A percentile compares a stretch with the other conserved stretches of the same genome.
Evolutionary conservation across 2,797 vertebrate species (phyloP).

Genomic region (Onychomys arenicola): DNA sequence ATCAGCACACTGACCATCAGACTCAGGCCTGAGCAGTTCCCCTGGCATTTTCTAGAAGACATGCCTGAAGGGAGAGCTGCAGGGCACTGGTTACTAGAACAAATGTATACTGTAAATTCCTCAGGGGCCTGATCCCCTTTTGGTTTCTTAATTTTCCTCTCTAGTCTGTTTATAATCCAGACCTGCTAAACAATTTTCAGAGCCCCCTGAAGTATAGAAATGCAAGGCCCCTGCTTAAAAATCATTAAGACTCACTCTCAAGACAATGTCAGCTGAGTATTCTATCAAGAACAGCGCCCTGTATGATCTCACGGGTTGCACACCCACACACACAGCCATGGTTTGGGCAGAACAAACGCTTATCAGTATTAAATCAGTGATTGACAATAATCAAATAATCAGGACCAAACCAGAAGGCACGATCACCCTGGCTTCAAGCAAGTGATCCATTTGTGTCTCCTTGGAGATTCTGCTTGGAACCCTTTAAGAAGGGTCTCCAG

Average conservation of each 20-base stretch:
- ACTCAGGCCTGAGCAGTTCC: neutral
- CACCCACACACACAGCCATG: neutral
- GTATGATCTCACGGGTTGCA: rapidly evolving
- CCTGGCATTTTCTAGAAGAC: neutral
- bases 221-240: neutral
- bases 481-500: neutral
- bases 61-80: neutral
- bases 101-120: neutral
- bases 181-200: neutral
- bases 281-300: neutral
- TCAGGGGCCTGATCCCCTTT: neutral
- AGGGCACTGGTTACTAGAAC: neutral
- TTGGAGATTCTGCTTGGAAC: neutral
- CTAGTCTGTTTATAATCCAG: conserved; percentile 1
- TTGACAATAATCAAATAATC: neutral
- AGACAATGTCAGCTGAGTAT: neutral
- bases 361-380: neutral
- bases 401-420: neutral
- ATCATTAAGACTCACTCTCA: conserved; percentile 2
- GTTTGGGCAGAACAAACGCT: neutral
- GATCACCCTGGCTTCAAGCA: neutral
- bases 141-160: conserved; percentile 25
- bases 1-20: rapidly evolving
- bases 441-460: neutral
- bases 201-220: neutral